These are phyloP conservation scores for Neolamprologus hecqui DNA, from an alignment of 2,113 vertebrate species.

Conservation along the genomic window DNA sequence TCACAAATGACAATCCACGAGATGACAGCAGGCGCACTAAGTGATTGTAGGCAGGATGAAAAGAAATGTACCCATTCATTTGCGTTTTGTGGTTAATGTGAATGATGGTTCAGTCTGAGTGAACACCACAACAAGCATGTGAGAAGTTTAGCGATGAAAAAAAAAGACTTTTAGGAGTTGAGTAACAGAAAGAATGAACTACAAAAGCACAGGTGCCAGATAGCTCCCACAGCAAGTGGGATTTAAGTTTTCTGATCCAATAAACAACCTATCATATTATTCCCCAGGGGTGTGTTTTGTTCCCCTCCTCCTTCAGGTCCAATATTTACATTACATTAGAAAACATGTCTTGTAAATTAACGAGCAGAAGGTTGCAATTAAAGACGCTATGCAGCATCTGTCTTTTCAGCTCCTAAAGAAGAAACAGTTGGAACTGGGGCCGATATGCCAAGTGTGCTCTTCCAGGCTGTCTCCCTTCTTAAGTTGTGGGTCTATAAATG, in stretches of 20 bases:
- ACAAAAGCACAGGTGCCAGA: background rate
- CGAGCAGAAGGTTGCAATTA: conserved; percentile 39
- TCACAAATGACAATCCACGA: background rate
- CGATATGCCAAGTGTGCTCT: background rate
- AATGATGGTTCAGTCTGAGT: background rate
- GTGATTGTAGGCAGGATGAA: background rate
- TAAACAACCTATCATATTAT: background rate
- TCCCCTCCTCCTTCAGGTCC: background rate
- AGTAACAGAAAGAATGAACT: background rate
- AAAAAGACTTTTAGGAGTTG: background rate
- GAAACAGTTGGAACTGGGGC: background rate
- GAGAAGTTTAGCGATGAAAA: background rate
- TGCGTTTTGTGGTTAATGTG: background rate
- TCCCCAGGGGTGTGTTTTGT: conserved; percentile 11
- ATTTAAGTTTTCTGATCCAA: background rate
- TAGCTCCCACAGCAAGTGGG: background rate
- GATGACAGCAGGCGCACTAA: background rate
- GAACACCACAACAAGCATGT: background rate
- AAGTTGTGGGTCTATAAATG: background rate
- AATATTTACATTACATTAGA: conserved; percentile 25
- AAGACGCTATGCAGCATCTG: conserved; percentile 39
- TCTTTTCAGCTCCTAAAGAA: conserved; percentile 1
- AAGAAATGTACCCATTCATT: background rate
- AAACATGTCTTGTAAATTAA: conserved; percentile 36
- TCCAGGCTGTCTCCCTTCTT: background rate